These are phyloP conservation scores for Siderastrea siderea DNA, from an alignment of 92 coral and sea anemone species.

Conservation along the genomic window DNA sequence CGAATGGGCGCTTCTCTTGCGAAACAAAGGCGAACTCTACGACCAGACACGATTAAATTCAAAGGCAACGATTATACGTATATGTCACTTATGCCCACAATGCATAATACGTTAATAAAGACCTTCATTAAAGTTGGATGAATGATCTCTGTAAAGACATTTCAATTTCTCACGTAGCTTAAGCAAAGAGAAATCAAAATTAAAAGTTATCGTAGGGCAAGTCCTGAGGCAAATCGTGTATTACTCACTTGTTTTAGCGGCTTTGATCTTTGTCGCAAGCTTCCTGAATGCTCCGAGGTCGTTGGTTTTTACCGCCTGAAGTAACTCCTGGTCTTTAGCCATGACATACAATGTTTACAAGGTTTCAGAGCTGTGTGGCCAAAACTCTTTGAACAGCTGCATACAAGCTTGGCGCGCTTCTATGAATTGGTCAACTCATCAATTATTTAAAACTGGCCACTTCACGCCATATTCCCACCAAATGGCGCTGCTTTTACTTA, in stretches of 20 bases:
- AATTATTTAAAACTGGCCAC: slow-evolving; percentile 11
- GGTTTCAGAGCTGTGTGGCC: background rate
- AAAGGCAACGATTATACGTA: background rate
- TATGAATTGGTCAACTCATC: background rate
- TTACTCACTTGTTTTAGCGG: slow-evolving; percentile 93
- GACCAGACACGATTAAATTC: background rate
- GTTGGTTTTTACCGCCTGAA: slow-evolving; percentile 90
- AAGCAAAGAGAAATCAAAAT: slow-evolving; percentile 18
- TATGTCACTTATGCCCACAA: background rate
- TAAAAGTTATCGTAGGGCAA: background rate
- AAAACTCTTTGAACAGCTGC: slow-evolving; percentile 9
- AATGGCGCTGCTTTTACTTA: background rate
- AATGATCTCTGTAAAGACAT: background rate
- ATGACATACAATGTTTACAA: slow-evolving; percentile 40
- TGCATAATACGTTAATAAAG: background rate
- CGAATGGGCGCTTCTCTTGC: slow-evolving; percentile 8
- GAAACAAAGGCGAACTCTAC: slow-evolving; percentile 18
- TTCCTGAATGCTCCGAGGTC: slow-evolving; percentile 88
- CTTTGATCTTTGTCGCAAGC: slow-evolving; percentile 81
- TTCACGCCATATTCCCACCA: slow-evolving; percentile 7
- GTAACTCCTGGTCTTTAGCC: slow-evolving; percentile 96
- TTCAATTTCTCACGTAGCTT: background rate
- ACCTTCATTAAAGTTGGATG: background rate
- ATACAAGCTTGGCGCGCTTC: background rate
- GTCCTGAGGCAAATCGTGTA: background rate